These are phyloP conservation scores for Drosophila kikkawai DNA, from an alignment of 1,140 invertebrate species.

Conservation along the genomic window DNA sequence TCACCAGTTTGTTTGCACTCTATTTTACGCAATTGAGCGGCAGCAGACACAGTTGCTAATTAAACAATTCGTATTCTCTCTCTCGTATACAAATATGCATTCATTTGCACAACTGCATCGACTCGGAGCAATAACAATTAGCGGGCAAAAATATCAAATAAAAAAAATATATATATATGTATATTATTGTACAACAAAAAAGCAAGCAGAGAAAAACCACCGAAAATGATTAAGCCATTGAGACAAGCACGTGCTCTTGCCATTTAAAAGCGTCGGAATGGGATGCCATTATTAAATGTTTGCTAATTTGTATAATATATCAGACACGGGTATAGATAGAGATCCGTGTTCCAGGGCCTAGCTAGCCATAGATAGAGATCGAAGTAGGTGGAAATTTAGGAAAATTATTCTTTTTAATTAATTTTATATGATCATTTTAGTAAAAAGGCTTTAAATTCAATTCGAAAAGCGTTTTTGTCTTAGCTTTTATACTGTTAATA, in stretches of 20 bases:
- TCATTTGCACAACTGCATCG: conserved; percentile 53
- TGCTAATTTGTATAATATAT: conserved; percentile 28
- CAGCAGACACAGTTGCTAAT: conserved; percentile 27
- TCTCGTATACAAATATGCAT: conserved; percentile 17
- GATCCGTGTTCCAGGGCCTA: conserved; percentile 1
- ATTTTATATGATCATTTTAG: too few relatives aligned
- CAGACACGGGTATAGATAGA: not conserved
- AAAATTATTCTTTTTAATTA: too few relatives aligned
- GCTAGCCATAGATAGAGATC: too few relatives aligned
- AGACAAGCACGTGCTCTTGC: conserved; percentile 36
- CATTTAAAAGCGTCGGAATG: conserved; percentile 15
- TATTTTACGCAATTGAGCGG: conserved; percentile 53
- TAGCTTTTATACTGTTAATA: too few relatives aligned
- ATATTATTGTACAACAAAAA: not conserved
- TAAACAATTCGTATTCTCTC: conserved; percentile 37
- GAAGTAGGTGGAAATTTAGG: not conserved
- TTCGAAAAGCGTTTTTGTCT: too few relatives aligned
- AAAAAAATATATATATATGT: not conserved
- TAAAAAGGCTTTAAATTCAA: too few relatives aligned
- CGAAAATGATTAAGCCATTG: conserved; percentile 35
- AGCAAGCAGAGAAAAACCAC: conserved; percentile 11
- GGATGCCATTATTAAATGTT: conserved; percentile 23
- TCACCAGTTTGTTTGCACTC: conserved; percentile 53
- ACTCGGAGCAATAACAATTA: conserved; percentile 26
- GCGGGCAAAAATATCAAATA: conserved; percentile 8